Percentiles rank a stretch among this genome's conserved stretches.
These are phyloP conservation scores for Chiloscyllium plagiosum DNA, from an alignment of 2,113 vertebrate species.

Conservation along the genomic window DNA sequence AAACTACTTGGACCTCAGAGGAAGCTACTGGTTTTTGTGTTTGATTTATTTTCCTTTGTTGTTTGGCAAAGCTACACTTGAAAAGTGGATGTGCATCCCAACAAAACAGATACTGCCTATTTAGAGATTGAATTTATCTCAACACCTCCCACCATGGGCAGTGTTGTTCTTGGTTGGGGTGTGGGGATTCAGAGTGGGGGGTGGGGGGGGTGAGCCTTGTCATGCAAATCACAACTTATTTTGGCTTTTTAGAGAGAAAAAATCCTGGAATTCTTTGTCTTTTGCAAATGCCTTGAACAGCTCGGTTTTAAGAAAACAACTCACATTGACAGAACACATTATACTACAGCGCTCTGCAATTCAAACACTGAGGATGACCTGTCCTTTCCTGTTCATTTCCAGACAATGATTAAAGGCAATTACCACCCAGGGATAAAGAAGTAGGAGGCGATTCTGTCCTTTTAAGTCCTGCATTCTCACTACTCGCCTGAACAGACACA, in stretches of 20 bases:
- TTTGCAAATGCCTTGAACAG: conserved; percentile 13
- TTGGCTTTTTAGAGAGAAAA: background rate
- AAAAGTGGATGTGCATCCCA: background rate
- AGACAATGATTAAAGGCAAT: conserved; percentile 38
- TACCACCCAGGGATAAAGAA: conserved; percentile 33
- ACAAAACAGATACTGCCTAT: background rate
- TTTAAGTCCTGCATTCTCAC: background rate
- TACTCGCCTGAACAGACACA: background rate
- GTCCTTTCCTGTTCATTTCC: conserved; percentile 36
- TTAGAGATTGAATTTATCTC: background rate
- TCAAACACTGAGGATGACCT: conserved; percentile 18
- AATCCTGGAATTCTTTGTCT: background rate
- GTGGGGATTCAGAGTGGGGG: background rate
- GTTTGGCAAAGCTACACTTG: too few species aligned
- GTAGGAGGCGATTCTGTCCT: conserved; percentile 19
- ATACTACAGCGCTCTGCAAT: background rate
- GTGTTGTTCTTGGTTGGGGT: background rate
- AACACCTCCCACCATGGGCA: background rate
- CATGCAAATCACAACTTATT: conserved; percentile 35
- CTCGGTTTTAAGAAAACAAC: conserved; percentile 31
- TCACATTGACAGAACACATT: conserved; percentile 29
- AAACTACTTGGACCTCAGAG: background rate
- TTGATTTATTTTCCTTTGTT: background rate
- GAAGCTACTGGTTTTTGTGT: background rate
- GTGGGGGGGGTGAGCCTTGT: background rate